phyloP scores from a whole-genome alignment of 2,888 invertebrate species.

The Litoditis marina region DNA sequence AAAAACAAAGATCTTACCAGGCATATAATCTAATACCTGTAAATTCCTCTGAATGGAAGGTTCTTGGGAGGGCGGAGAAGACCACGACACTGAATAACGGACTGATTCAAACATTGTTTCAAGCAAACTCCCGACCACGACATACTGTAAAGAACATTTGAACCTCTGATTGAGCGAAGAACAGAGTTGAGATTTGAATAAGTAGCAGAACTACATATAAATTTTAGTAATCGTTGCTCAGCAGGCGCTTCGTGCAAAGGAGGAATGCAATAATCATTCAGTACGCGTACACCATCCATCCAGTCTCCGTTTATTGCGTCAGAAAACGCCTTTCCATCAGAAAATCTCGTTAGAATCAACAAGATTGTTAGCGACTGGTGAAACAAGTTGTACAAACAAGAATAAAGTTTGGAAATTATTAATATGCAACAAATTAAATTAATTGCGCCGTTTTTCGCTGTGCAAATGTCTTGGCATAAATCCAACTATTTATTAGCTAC shows the following conservation, averaged over 20 bases:
- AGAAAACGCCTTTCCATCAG: no score
- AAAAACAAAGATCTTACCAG: no score
- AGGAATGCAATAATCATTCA: no score
- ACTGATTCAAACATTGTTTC: background rate
- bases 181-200: background rate
- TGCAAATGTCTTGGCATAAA: background rate
- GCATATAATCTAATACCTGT: constrained; percentile 35
- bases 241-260: no score
- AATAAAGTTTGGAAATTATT: no score
- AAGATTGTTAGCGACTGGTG: background rate
- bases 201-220: background rate
- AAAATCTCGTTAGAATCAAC: background rate
- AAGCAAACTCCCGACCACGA: no score
- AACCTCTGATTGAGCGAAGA: background rate
- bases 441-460: no score
- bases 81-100: constrained; percentile 18
- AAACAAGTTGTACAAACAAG: background rate
- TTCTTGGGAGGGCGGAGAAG: constrained; percentile 51
- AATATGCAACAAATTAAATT: no score
- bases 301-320: no score
- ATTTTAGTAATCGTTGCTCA: no score
- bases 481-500: background rate
- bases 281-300: no score
- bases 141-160: no score
- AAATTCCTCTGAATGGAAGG: constrained; percentile 58